Base-by-base conservation (phyloP, 1,140 invertebrate species). In the Paraescarpia echinospica region DNA sequence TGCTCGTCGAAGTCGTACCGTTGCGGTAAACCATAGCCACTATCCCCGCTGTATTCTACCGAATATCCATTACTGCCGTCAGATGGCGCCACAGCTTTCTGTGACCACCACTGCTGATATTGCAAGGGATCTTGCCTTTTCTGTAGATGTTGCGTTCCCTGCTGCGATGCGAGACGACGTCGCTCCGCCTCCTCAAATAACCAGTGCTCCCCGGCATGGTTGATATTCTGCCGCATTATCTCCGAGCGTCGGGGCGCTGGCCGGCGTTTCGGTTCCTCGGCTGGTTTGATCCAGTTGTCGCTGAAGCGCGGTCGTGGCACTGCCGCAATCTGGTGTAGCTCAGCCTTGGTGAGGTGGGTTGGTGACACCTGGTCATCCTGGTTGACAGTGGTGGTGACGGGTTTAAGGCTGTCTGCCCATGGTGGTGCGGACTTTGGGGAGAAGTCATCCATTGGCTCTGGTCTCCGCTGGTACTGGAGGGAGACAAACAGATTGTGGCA, bases 121-220 rank as follows among this genome's bases (percentile, higher is more conserved):
- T 34, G 91, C 41, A 0, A 33, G 34, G 48, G 91, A 35, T 35
- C 34, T 91, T 91, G 34, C 48, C 35, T 48, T 34, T 91, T 97
- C 59, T 77, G 94, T 98, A 98, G 92, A 96, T 96, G 91, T 98
- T 97, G 93, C 59, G 51, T 88, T 33, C 92, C 92, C 91, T 94
- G 93, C 34, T 89, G 93, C n/a, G 94, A 93, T 22, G 94, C 94
- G 27, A 94, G 89, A 91, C 96, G 93, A 91, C 98, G 96, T 89
- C 98, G 97, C 95, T 99, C 98, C 0, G 98, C 98, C 96, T 99
- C 98, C 97, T 99, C 97, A 8, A 96, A 94, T 88, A 96, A 48
- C 95, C 96, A 96, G 92, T 95, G 95, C 88, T 95, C 94, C 92
- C 95, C 93, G 90, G 95, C 95, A 93, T 90, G 98, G 96, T 98